phyloP scores from a whole-genome alignment of 2,888 invertebrate species.

The Camponotus fellah region DNA sequence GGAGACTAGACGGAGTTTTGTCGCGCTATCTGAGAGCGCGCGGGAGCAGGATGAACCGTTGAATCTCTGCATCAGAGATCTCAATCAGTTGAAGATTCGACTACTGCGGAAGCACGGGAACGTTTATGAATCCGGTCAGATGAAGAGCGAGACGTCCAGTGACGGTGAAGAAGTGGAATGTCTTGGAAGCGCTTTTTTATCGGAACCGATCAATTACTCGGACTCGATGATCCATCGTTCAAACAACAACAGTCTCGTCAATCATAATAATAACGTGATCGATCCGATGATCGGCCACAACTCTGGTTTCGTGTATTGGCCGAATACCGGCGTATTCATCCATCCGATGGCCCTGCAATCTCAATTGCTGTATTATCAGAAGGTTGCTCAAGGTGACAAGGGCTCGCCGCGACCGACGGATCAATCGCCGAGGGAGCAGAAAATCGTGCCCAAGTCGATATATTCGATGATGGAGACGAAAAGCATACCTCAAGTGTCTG shows the following conservation, averaged over 20 bases:
- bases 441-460: constrained; percentile 85
- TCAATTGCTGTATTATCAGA: constrained; percentile 91
- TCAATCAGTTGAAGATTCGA: constrained; percentile 90
- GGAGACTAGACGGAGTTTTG: constrained; percentile 87
- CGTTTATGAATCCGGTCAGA: constrained; percentile 88
- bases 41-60: constrained; percentile 91
- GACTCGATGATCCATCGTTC: constrained; percentile 48
- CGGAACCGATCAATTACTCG: constrained; percentile 44
- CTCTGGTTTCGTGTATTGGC: constrained; percentile 90
- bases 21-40: constrained; percentile 84
- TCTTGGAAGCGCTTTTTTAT: constrained; percentile 79
- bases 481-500: constrained; percentile 68
- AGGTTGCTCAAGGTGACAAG: constrained; percentile 88
- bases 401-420: constrained; percentile 72
- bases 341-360: constrained; percentile 92
- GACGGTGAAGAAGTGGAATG: constrained; percentile 87
- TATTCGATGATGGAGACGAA: constrained; percentile 83
- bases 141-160: constrained; percentile 88
- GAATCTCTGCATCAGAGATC: constrained; percentile 93
- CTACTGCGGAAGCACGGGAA: constrained; percentile 89
- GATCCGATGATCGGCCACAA: constrained; percentile 83
- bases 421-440: constrained; percentile 77
- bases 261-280: constrained; percentile 86
- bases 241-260: constrained; percentile 66
- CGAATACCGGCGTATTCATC: constrained; percentile 90